phyloP scores from a whole-genome alignment of 2,797 vertebrate species.

The Coilia nasus region DNA sequence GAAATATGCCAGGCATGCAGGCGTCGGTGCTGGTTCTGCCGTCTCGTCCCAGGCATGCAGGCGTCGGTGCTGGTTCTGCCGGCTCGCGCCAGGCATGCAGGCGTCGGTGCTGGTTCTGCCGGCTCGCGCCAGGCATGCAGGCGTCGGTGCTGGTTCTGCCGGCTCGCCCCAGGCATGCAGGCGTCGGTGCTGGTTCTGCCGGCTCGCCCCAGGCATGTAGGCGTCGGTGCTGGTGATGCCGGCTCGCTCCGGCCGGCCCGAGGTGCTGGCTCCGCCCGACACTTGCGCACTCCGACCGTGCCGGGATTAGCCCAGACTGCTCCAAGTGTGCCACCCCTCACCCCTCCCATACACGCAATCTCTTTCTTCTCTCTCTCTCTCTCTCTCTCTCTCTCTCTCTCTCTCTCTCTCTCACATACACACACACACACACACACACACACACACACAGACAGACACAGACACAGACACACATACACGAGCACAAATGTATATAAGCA shows the following conservation, averaged over 20 bases:
- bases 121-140: not conserved
- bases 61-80: not conserved
- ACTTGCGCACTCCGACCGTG: not conserved
- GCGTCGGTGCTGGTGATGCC: not conserved
- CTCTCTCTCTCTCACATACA: not conserved
- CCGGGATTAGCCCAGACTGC: not conserved
- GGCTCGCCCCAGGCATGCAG: too few species aligned
- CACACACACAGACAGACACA: not conserved
- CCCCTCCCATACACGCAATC: not conserved
- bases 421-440: not conserved
- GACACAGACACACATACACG: too few species aligned
- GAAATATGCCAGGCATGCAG: constrained; percentile 13
- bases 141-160: not conserved
- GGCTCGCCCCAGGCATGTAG: too few species aligned
- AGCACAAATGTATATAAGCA: too few species aligned
- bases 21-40: not conserved
- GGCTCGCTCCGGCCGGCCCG: not conserved
- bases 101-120: not conserved
- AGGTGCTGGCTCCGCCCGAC: constrained; percentile 7
- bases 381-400: not conserved
- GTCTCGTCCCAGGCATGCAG: not conserved
- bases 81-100: too few species aligned
- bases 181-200: not conserved
- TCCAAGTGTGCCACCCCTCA: constrained; percentile 6
- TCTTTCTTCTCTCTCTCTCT: constrained; percentile 23